Evolutionary conservation across 1,140 invertebrate genomes (phyloP), one percentile per base, ranked within the genome.

Genomic region (Nymphalis io): DNA sequence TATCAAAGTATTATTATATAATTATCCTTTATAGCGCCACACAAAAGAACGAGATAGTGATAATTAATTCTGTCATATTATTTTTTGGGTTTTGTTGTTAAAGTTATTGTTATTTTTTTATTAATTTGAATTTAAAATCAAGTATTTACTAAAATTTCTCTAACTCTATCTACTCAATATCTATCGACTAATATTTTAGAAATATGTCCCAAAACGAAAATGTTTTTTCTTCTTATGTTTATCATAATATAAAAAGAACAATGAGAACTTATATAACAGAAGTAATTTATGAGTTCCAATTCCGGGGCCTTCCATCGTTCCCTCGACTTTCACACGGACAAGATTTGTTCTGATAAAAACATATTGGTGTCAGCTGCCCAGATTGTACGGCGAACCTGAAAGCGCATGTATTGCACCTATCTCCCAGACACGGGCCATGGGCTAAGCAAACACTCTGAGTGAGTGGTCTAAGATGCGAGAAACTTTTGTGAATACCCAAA

Each of bases 341-440:
- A 88, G 88, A 90, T 90, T 82, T 76, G 82, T 74, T 64, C 76
- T 85, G 88, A 90, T 90, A 90, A 90, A 88, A 89, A 88, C 75
- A 77, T 89, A 88, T 90, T 89, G 88, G 87, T 90, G 88, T 85
- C 88, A 87, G 84, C 79, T 78, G 78, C 78, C 78, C 75, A 84
- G 87, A 89, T 89, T 85, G 88, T 82, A 74, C 76, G 40, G 46
- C 46, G 81, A 79, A 87, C 81, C 88, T 90, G 85, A 86, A 90
- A 87, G 88, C 82, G 85, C 88, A 87, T 90, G 88, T 90, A 88
- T 83, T 84, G 84, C 82, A 83, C 84, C 86, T 90, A 90, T 90
- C 86, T 86, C 77, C 60, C 75, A 78, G 87, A 88, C 88, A 88
- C 88, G 88, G 84, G 78, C 83, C 74, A 84, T 80, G 83, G 85